These are phyloP conservation scores for Macrocentrus cingulum DNA, from an alignment of 1,140 invertebrate genomes.

Conservation along the genomic window DNA sequence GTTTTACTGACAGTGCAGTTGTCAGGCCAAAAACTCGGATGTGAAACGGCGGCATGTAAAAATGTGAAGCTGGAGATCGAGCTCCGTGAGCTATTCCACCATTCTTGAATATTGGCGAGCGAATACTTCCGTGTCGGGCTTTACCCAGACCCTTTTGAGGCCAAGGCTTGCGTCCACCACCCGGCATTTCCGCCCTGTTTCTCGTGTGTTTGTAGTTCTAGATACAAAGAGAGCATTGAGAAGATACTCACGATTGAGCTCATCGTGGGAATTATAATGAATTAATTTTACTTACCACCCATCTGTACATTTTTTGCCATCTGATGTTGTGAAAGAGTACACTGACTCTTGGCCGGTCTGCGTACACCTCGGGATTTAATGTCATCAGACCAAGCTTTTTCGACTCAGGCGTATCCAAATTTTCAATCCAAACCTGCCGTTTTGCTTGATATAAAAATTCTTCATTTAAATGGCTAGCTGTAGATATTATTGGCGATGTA, in stretches of 20 bases:
- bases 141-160: conserved; percentile 90
- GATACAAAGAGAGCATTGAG: not conserved
- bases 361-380: conserved; percentile 88
- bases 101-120: conserved; percentile 80
- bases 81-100: conserved; percentile 89
- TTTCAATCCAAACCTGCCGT: conserved; percentile 90
- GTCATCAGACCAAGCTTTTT: conserved; percentile 82
- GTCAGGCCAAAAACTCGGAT: conserved; percentile 77
- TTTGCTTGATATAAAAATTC: conserved; percentile 59
- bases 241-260: no score
- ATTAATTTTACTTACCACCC: conserved; percentile 66
- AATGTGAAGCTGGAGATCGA: conserved; percentile 82
- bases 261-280: no score
- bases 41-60: conserved; percentile 88
- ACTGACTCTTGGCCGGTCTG: conserved; percentile 80
- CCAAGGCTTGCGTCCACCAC: conserved; percentile 91
- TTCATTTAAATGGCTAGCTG: conserved; percentile 30
- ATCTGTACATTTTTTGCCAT: conserved; percentile 87
- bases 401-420: conserved; percentile 76
- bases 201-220: conserved; percentile 18
- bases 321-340: conserved; percentile 82
- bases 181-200: conserved; percentile 79
- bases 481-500: conserved; percentile 39
- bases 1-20: conserved; percentile 82
- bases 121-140: conserved; percentile 87